Conservation (phyloP, 2,113 vertebrate species). For the Zootoca vivipara region DNA sequence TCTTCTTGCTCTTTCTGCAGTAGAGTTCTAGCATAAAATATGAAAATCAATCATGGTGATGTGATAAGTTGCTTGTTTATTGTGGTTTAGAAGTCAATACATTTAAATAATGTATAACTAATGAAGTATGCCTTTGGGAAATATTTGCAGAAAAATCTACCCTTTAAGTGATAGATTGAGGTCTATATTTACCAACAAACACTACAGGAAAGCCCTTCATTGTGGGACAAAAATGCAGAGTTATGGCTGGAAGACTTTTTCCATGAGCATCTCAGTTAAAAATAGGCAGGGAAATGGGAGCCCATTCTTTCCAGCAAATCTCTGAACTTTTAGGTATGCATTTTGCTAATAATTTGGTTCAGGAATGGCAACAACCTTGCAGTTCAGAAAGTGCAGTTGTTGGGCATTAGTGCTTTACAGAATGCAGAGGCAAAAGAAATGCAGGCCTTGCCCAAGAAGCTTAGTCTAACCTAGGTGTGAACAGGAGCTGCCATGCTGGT, state of each 20-base stretch:
- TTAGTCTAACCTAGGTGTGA: too few species aligned
- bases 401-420: too few species aligned
- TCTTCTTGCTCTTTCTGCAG: constrained; percentile 36
- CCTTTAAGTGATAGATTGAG: constrained; percentile 36
- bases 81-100: constrained; percentile 57
- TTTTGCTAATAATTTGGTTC: too few species aligned
- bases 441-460: too few species aligned
- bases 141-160: constrained; percentile 24
- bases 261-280: too few species aligned
- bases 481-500: too few species aligned
- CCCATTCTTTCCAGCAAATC: too few species aligned
- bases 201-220: neutral
- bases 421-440: too few species aligned
- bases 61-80: constrained; percentile 64
- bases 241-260: neutral
- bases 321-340: too few species aligned
- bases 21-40: constrained; percentile 38
- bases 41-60: constrained; percentile 63
- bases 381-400: too few species aligned
- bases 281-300: too few species aligned
- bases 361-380: too few species aligned
- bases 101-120: constrained; percentile 63
- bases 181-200: constrained; percentile 41
- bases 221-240: neutral
- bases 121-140: constrained; percentile 21